Evolutionary conservation across 2,888 invertebrate species (phyloP).

Genomic region (Amaurobius ferox): DNA sequence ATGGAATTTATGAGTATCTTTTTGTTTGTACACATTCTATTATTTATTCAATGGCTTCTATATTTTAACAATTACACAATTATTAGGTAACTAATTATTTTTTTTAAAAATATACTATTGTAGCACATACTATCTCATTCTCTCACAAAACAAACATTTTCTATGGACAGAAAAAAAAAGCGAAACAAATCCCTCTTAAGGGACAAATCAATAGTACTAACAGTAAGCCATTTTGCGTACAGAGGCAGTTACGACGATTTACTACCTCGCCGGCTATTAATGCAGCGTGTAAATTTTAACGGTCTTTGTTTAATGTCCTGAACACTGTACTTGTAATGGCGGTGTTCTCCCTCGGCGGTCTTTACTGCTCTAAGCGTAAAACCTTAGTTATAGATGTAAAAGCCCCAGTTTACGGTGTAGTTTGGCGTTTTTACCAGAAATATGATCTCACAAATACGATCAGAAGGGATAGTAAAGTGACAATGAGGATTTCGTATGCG

Average conservation of each 20-base stretch:
- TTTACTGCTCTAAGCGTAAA: not conserved
- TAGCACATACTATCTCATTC: too few species aligned
- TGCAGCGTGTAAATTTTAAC: conserved; percentile 69
- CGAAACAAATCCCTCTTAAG: not conserved
- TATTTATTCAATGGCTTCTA: too few species aligned
- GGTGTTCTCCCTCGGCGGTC: not conserved
- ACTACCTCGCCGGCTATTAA: conserved; percentile 63
- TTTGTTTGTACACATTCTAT: too few species aligned
- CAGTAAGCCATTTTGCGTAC: conserved; percentile 25
- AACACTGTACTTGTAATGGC: conserved; percentile 28
- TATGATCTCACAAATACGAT: not conserved
- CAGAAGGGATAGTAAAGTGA: too few species aligned
- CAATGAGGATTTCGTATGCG: too few species aligned
- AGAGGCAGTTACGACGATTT: conserved; percentile 68
- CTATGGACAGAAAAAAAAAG: conserved; percentile 13
- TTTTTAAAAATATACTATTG: too few species aligned
- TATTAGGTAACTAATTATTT: too few species aligned
- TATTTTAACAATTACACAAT: too few species aligned
- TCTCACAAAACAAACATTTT: too few species aligned
- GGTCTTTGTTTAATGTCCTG: conserved; percentile 67
- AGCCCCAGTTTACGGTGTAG: too few species aligned
- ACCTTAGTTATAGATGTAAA: too few species aligned
- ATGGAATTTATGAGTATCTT: too few species aligned
- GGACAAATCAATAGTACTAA: conserved; percentile 8
- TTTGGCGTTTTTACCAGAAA: not conserved